These are phyloP conservation scores for Melanostoma mellinum DNA, from an alignment of 2,888 invertebrate genomes.

Conservation along the genomic window DNA sequence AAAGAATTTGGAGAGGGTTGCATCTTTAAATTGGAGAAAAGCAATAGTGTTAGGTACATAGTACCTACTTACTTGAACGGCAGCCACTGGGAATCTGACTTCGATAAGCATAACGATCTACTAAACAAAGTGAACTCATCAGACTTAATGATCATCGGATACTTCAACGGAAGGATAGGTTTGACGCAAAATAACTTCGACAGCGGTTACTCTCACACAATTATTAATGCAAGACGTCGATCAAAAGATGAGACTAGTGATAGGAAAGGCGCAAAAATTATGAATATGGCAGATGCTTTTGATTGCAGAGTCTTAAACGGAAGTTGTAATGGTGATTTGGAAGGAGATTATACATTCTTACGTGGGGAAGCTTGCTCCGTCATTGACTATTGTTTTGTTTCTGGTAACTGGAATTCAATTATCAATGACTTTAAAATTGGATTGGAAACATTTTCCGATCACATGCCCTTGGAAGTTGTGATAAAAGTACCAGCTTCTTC, in stretches of 20 bases:
- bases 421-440: conserved; percentile 4
- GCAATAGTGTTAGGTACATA: not conserved
- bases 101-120: conserved; percentile 1
- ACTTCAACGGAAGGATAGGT: conserved; percentile 5
- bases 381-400: conserved; percentile 13
- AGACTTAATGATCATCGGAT: not conserved
- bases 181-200: not conserved
- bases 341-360: not conserved
- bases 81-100: not conserved
- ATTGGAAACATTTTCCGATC: not conserved
- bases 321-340: no score
- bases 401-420: conserved; percentile 5
- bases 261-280: not conserved
- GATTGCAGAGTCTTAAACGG: no score
- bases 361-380: not conserved
- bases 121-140: not conserved
- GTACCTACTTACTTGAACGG: conserved; percentile 17
- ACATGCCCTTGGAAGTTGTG: not conserved
- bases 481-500: no score
- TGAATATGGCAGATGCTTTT: no score
- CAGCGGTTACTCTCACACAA: no score
- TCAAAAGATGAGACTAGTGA: not conserved
- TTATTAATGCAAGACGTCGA: not conserved
- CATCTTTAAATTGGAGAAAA: no score
- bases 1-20: no score